Percentiles rank a stretch among this genome's conserved stretches.
Conservation (phyloP, 1,140 invertebrate species). For the Ceratoteleas bidentatus region DNA sequence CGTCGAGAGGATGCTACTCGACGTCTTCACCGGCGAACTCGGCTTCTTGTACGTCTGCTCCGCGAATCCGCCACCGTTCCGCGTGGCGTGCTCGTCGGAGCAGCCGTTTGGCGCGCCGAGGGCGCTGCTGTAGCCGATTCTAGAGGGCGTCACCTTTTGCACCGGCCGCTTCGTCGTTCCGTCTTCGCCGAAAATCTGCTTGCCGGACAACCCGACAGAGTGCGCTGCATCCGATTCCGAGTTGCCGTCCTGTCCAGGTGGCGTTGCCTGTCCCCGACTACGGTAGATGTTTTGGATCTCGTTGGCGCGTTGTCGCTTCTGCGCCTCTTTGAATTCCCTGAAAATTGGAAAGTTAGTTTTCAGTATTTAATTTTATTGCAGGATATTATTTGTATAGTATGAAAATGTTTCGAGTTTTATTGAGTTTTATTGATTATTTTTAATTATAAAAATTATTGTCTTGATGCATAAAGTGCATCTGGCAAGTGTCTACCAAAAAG, state of each 20-base stretch:
- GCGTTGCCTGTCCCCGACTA: conserved; percentile 80
- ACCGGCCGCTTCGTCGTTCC: conserved; percentile 81
- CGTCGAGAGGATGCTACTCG: conserved; percentile 74
- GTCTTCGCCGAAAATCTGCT: conserved; percentile 76
- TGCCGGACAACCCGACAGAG: conserved; percentile 56
- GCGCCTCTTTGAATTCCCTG: conserved; percentile 84
- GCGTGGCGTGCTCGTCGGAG: conserved; percentile 69
- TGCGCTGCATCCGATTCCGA: conserved; percentile 68
- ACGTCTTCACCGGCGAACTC: conserved; percentile 86
- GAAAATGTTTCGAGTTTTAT: no score
- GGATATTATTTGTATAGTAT: no score
- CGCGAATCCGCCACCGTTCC: conserved; percentile 72
- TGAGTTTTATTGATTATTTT: no score
- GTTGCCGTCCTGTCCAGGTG: conserved; percentile 72
- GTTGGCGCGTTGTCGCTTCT: conserved; percentile 90
- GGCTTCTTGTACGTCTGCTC: conserved; percentile 86
- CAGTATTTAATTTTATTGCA: no score
- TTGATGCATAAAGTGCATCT: no score
- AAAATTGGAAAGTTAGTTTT: no score
- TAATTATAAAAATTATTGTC: no score
- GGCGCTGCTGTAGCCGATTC: conserved; percentile 74
- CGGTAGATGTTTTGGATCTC: conserved; percentile 87
- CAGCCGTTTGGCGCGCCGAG: conserved; percentile 76
- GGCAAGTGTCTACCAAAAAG: no score
- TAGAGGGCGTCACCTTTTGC: conserved; percentile 83